Conservation (phyloP, 2,888 invertebrate genomes). For the Parelbella ahira region DNA sequence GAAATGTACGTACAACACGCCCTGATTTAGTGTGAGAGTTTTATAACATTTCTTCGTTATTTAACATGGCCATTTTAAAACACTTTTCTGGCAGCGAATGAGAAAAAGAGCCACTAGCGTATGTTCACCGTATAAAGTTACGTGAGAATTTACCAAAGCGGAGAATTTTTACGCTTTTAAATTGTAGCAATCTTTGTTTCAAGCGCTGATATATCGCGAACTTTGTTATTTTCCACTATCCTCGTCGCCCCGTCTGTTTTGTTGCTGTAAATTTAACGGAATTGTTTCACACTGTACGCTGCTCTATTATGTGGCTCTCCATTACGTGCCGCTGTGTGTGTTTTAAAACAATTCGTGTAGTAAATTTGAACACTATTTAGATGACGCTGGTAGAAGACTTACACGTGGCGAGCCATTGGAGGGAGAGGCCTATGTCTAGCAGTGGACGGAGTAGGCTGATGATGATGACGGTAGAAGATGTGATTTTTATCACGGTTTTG, state of each 20-base stretch:
- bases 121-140: conserved; percentile 17
- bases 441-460: too few species aligned
- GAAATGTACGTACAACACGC: background rate
- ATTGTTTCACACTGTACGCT: conserved; percentile 11
- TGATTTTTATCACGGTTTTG: too few species aligned
- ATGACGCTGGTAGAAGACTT: too few species aligned
- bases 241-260: conserved; percentile 13
- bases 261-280: conserved; percentile 17
- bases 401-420: too few species aligned
- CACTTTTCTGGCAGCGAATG: conserved; percentile 15
- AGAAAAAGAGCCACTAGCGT: conserved; percentile 7
- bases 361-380: conserved; percentile 5
- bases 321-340: conserved; percentile 8
- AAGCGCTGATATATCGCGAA: conserved; percentile 10
- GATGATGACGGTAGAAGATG: too few species aligned
- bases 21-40: background rate
- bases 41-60: conserved; percentile 6
- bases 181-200: conserved; percentile 22
- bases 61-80: conserved; percentile 15
- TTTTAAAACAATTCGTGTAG: conserved; percentile 12
- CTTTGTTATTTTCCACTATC: conserved; percentile 8
- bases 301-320: conserved; percentile 5
- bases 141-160: conserved; percentile 16
- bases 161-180: conserved; percentile 19
- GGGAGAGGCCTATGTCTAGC: too few species aligned